Percentiles rank a stretch among this genome's conserved stretches.
phyloP scores from a whole-genome alignment of 2,113 vertebrate genomes.

The Periophthalmodon schlosseri region DNA sequence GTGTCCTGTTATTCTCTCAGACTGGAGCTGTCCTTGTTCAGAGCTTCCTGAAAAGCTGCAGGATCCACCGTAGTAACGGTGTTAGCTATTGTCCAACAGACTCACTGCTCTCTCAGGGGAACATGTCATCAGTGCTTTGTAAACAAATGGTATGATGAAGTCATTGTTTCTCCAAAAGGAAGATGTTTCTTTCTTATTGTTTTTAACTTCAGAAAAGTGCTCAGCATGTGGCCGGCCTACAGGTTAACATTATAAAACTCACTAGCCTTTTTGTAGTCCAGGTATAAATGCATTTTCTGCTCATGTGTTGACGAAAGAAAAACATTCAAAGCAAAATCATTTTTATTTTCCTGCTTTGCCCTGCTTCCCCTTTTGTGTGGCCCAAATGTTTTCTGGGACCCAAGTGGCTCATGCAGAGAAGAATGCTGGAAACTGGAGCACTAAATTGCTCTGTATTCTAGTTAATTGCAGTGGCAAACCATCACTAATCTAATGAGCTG shows the following conservation, averaged over 20 bases:
- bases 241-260: conserved; percentile 2
- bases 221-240: not conserved
- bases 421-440: conserved; percentile 75
- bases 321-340: conserved; percentile 15
- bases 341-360: conserved; percentile 22
- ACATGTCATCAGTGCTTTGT: conserved; percentile 51
- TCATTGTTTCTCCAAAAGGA: conserved; percentile 46
- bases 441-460: conserved; percentile 55
- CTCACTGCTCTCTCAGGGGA: conserved; percentile 38
- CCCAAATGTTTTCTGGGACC: conserved; percentile 51
- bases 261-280: conserved; percentile 7
- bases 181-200: not conserved
- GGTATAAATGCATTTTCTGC: conserved; percentile 4
- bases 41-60: conserved; percentile 57
- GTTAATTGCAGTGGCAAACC: conserved; percentile 80
- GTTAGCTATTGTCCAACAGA: conserved; percentile 63
- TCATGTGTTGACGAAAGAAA: conserved; percentile 1
- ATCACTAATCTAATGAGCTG: conserved; percentile 81
- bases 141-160: conserved; percentile 57
- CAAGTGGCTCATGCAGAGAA: conserved; percentile 59
- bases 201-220: conserved; percentile 2
- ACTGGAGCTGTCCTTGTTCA: conserved; percentile 67
- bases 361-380: conserved; percentile 31
- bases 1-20: conserved; percentile 69
- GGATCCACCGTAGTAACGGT: conserved; percentile 46